Evolutionary conservation across 2,113 vertebrate genomes (phyloP), one percentile per base, ranked within the genome.

Genomic region (Poecilia latipinna): DNA sequence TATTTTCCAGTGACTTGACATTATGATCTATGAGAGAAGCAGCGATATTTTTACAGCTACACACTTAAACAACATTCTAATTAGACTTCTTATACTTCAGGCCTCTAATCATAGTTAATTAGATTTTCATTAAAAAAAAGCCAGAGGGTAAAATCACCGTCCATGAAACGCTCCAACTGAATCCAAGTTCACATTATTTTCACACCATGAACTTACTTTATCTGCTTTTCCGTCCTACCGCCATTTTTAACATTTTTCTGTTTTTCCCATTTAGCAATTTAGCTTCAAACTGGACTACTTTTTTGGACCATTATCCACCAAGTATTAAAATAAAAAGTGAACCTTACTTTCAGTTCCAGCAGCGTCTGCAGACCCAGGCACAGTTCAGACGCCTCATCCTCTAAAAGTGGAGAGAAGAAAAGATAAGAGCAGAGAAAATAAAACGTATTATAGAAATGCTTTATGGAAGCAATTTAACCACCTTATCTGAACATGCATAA

Each of bases 311-410:
- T 80, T 26, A 48, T 35, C 64, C n/a, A 42, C 11, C 12, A 68
- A 70, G 65, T 65, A 84, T 80, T 42, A 54, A 80, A 79, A 72
- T 60, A 37, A 66, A 82, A 76, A 74, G 24, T 82, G 68, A 54
- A 37, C 13, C 95, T 96, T 96, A 98, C 97, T 95, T 96, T 95
- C 66, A 98, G 96, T 88, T 96, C 94, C 68, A 96, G 82, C 85
- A 98, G 93, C 61, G 96, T 98, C 82, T 97, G 96, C 44, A 98
- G 94, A 69, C 97, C 97, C 64, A 98, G 94, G 83, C 95, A 95
- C 79, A 98, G 92, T 66, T 98, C 96, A 67, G 94, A 92, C 44
- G 81, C 90, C 60, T 96, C 95, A 17, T 95, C 96, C 78, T 98
- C 97, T 99, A 88, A 48, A 80, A 90, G 90, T 3, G 48, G 65